These are phyloP conservation scores for Takifugu ocellatus DNA, from an alignment of 2,797 vertebrate genomes.

Conservation along the genomic window DNA sequence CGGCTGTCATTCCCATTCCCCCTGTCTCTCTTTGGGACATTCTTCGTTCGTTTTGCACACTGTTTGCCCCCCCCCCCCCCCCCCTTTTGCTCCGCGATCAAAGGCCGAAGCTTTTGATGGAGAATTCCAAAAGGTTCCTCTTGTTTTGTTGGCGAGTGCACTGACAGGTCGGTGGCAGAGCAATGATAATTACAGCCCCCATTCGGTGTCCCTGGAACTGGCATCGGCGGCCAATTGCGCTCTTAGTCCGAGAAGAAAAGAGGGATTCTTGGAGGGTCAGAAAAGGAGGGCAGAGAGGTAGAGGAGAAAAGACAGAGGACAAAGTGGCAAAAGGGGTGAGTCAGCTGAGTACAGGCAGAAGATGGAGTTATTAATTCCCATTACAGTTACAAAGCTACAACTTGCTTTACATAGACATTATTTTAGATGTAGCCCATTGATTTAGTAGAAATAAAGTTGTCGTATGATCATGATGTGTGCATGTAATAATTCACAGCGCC, in stretches of 20 bases:
- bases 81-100: conserved; percentile 71
- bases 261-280: conserved; percentile 68
- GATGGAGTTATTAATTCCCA: conserved; percentile 40
- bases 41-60: conserved; percentile 74
- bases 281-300: conserved; percentile 43
- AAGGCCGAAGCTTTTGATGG: conserved; percentile 77
- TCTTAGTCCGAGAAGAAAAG: conserved; percentile 68
- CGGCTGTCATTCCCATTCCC: conserved; percentile 57
- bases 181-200: conserved; percentile 81
- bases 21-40: conserved; percentile 62
- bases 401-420: too few relatives aligned
- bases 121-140: conserved; percentile 78
- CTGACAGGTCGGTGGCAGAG: conserved; percentile 79
- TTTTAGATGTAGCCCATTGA: too few relatives aligned
- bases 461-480: too few relatives aligned
- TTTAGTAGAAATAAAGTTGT: too few relatives aligned
- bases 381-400: not conserved
- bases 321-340: conserved; percentile 51
- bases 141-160: conserved; percentile 72
- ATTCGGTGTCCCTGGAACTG: conserved; percentile 72
- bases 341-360: conserved; percentile 61
- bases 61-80: conserved; percentile 69
- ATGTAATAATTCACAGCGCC: too few relatives aligned
- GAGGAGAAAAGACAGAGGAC: conserved; percentile 50
- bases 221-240: conserved; percentile 68